Conservation (phyloP, 2,797 vertebrate species). For the Syncerus caffer region DNA sequence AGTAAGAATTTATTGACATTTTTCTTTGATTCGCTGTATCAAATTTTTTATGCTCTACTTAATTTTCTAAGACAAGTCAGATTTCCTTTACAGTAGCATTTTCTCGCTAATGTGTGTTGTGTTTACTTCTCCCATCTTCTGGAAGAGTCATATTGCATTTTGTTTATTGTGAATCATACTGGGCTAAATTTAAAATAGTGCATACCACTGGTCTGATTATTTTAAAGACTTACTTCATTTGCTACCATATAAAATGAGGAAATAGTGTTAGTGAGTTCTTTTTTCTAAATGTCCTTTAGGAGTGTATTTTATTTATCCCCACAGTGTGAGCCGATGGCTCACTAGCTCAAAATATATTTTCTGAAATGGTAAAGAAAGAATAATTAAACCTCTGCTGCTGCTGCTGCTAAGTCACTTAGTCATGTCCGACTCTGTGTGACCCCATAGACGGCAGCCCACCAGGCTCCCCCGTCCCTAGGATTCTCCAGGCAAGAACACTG, state of each 20-base stretch:
- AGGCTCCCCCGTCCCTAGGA: too few species aligned
- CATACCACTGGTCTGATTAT: not conserved
- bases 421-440: too few species aligned
- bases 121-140: not conserved
- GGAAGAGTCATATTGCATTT: not conserved
- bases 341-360: not conserved
- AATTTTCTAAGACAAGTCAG: not conserved
- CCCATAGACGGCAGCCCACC: too few species aligned
- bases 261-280: not conserved
- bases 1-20: not conserved
- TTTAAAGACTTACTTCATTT: constrained; percentile 7
- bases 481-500: too few species aligned
- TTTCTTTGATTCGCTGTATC: not conserved
- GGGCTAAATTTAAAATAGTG: not conserved
- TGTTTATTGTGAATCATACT: not conserved
- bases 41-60: not conserved
- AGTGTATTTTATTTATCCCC: not conserved
- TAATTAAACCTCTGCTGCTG: not conserved
- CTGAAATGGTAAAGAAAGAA: not conserved
- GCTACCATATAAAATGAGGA: not conserved
- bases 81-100: not conserved
- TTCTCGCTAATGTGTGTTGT: not conserved
- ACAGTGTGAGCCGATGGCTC: not conserved
- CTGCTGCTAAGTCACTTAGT: too few species aligned
- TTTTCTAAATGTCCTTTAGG: not conserved